Evolutionary conservation across 1,140 invertebrate genomes (phyloP).

Genomic region (Drosophila tani): DNA sequence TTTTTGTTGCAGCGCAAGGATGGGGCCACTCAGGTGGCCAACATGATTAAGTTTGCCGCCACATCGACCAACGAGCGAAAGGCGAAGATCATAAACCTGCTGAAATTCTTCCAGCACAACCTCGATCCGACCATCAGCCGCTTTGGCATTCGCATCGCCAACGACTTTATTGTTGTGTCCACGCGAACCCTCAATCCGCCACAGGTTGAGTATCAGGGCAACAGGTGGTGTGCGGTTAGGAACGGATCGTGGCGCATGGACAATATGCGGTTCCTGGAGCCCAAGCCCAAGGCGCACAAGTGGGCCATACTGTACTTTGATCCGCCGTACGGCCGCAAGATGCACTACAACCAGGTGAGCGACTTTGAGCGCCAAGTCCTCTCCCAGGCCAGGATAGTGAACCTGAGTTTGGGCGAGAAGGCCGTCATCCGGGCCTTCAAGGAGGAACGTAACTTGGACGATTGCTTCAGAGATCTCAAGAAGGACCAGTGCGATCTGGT

Average conservation of each 20-base stretch:
- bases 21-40: constrained; percentile 86
- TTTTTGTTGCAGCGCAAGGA: constrained; percentile 82
- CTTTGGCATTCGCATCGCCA: constrained; percentile 87
- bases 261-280: too few species aligned
- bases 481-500: constrained; percentile 46
- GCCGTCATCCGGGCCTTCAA: constrained; percentile 38
- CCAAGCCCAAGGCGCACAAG: too few species aligned
- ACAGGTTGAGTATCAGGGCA: constrained; percentile 85
- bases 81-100: constrained; percentile 87
- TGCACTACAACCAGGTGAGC: too few species aligned
- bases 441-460: constrained; percentile 46
- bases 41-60: constrained; percentile 89
- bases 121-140: constrained; percentile 85
- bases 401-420: constrained; percentile 24
- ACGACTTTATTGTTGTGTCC: constrained; percentile 86
- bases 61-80: constrained; percentile 87
- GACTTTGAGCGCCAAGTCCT: too few species aligned
- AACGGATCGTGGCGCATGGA: constrained; percentile 73
- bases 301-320: too few species aligned
- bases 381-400: too few species aligned
- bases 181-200: constrained; percentile 87
- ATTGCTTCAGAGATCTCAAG: constrained; percentile 52
- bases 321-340: too few species aligned
- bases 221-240: neutral
- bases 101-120: constrained; percentile 85